Conservation (phyloP, 2,888 invertebrate genomes). For the Venustoraphidia nigricollis region DNA sequence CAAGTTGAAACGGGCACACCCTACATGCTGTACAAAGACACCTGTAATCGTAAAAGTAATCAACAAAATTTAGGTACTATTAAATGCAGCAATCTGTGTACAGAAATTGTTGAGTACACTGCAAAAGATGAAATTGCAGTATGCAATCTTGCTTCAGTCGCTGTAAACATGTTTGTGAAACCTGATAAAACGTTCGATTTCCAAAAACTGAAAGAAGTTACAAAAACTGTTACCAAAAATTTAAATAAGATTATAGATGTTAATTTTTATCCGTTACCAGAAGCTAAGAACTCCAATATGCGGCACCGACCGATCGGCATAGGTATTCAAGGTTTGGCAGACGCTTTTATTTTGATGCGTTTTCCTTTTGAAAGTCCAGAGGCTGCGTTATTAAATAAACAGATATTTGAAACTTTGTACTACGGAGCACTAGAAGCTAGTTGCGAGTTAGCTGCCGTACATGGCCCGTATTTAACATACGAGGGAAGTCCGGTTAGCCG, state of each 20-base stretch:
- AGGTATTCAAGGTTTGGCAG: slow-evolving; percentile 95
- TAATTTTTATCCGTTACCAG: slow-evolving; percentile 87
- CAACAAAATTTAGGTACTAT: slow-evolving; percentile 98
- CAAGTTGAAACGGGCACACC: slow-evolving; percentile 98
- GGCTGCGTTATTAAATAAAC: slow-evolving; percentile 74
- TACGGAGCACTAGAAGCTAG: slow-evolving; percentile 93
- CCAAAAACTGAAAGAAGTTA: slow-evolving; percentile 65
- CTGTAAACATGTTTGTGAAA: slow-evolving; percentile 86
- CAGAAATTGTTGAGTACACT: slow-evolving; percentile 94
- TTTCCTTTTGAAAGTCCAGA: slow-evolving; percentile 82
- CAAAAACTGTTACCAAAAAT: slow-evolving; percentile 79
- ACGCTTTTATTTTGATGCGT: slow-evolving; percentile 88
- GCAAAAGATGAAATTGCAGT: slow-evolving; percentile 89
- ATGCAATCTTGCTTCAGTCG: slow-evolving; percentile 94
- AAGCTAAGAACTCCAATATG: slow-evolving; percentile 77
- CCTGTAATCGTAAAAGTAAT: slow-evolving; percentile 93
- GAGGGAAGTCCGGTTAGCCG: slow-evolving; percentile 84
- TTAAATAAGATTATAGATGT: slow-evolving; percentile 94
- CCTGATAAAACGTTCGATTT: slow-evolving; percentile 70
- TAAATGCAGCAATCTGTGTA: slow-evolving; percentile 94
- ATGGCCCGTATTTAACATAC: slow-evolving; percentile 84
- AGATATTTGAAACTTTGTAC: slow-evolving; percentile 97
- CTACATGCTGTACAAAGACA: slow-evolving; percentile 93
- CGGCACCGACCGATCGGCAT: slow-evolving; percentile 78
- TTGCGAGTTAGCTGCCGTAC: slow-evolving; percentile 75